Conservation (phyloP, 2,113 vertebrate species). For the Oplegnathus fasciatus region DNA sequence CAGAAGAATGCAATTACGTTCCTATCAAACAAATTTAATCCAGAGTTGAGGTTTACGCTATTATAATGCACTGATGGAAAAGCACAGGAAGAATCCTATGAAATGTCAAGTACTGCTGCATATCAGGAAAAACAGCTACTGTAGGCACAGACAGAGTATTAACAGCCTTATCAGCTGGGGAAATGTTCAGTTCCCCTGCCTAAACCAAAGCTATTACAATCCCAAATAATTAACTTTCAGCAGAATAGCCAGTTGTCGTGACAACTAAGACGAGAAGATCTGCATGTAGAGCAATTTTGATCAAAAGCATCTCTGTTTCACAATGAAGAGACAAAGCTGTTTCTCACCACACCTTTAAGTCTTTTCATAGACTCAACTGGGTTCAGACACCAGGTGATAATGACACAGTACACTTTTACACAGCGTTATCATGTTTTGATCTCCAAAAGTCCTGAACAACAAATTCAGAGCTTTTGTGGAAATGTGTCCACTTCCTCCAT, state of each 20-base stretch:
- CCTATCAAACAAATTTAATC: constrained; percentile 77
- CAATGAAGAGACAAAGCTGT: neutral
- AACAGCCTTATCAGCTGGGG: constrained; percentile 80
- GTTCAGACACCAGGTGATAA: neutral
- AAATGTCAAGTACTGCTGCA: constrained; percentile 86
- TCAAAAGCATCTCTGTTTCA: constrained; percentile 34
- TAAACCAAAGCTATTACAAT: constrained; percentile 84
- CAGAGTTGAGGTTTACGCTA: constrained; percentile 61
- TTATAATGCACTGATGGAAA: constrained; percentile 73
- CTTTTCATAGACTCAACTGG: neutral
- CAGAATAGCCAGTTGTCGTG: constrained; percentile 74
- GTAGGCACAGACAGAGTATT: constrained; percentile 75
- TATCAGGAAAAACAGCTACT: constrained; percentile 71
- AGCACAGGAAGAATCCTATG: constrained; percentile 71
- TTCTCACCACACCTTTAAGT: neutral
- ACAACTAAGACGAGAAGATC: constrained; percentile 67
- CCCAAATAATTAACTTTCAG: constrained; percentile 86
- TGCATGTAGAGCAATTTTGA: constrained; percentile 43
- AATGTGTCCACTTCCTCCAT: neutral
- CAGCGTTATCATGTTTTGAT: neutral
- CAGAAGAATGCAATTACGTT: constrained; percentile 72
- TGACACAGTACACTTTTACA: neutral
- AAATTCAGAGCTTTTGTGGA: constrained; percentile 2
- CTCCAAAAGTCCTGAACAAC: neutral
- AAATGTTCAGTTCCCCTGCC: constrained; percentile 79